phyloP scores from a whole-genome alignment of 2,113 vertebrate genomes.

The Oostethus manadensis region DNA sequence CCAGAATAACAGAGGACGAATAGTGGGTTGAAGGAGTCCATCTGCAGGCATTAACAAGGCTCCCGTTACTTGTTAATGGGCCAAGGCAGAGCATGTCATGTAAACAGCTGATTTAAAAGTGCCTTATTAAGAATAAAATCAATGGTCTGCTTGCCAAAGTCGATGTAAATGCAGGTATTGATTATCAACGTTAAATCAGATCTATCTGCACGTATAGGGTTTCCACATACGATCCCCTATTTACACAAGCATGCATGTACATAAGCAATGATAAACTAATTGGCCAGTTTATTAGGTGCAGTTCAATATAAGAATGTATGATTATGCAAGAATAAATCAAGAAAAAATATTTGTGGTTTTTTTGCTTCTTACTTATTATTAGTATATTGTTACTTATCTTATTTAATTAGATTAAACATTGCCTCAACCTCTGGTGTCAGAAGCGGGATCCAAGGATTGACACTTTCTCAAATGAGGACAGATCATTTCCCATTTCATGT shows the following conservation, averaged over 20 bases:
- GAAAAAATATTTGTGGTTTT: no score
- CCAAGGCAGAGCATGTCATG: conserved; percentile 2
- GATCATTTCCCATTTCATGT: no score
- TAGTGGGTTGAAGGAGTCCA: background rate
- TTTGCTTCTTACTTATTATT: no score
- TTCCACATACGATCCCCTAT: conserved; percentile 2
- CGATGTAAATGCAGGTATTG: conserved; percentile 14
- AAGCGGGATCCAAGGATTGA: no score
- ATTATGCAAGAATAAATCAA: background rate
- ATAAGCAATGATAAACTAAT: background rate
- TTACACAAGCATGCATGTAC: background rate
- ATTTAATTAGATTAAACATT: no score
- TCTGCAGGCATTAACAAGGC: conserved; percentile 2
- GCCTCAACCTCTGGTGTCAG: no score
- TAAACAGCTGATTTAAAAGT: conserved; percentile 22
- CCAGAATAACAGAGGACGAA: background rate
- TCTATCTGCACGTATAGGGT: background rate
- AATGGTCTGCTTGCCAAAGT: conserved; percentile 5
- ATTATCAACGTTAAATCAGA: conserved; percentile 19
- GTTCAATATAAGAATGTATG: background rate
- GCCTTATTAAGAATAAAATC: conserved; percentile 16
- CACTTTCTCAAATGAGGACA: no score
- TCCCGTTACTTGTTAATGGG: conserved; percentile 8
- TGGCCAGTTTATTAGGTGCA: background rate
- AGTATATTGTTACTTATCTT: no score